These are phyloP conservation scores for Theretra japonica DNA, from an alignment of 2,888 invertebrate species.

Conservation along the genomic window DNA sequence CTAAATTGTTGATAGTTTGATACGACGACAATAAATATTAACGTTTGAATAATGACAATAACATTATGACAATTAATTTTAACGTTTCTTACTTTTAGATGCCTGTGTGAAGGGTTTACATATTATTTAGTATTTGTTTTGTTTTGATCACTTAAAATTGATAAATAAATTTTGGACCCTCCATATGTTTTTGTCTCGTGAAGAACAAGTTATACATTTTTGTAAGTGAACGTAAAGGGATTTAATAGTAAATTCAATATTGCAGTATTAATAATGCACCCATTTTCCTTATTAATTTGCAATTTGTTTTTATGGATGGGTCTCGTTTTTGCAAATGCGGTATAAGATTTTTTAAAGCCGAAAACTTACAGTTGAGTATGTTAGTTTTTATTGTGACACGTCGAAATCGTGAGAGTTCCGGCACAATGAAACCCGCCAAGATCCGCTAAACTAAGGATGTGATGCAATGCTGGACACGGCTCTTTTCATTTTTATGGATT, in stretches of 20 bases:
- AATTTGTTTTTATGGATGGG: no score
- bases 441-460: conserved; percentile 22
- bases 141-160: not conserved
- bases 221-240: no score
- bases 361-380: not conserved
- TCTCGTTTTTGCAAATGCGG: no score
- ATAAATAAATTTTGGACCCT: not conserved
- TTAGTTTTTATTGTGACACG: not conserved
- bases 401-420: conserved; percentile 25
- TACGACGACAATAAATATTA: conserved; percentile 62
- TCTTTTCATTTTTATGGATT: conserved; percentile 7
- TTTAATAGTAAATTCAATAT: no score
- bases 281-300: no score
- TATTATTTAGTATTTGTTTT: not conserved
- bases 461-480: conserved; percentile 4
- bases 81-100: conserved; percentile 43
- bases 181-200: not conserved
- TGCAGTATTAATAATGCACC: no score
- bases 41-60: conserved; percentile 58
- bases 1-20: conserved; percentile 69
- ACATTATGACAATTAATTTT: conserved; percentile 43
- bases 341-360: no score
- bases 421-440: conserved; percentile 24
- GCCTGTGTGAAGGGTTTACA: not conserved
- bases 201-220: no score